Percentiles rank a stretch among this genome's conserved stretches.
Conservation (phyloP, 2,888 invertebrate genomes). For the Agrilus mali region DNA sequence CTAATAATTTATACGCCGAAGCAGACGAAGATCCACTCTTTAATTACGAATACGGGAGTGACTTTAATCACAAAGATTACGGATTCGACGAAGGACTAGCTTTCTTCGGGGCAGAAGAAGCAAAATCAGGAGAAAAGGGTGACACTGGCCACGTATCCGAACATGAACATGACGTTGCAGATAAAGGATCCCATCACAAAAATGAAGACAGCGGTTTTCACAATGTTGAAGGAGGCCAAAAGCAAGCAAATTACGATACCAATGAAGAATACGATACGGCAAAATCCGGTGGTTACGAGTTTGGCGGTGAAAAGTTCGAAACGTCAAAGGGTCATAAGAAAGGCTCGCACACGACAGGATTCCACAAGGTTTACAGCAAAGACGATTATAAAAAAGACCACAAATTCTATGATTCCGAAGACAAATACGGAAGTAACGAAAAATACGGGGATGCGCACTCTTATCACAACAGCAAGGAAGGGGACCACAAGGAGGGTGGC, state of each 20-base stretch:
- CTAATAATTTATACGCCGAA: too few relatives aligned
- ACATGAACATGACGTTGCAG: slow-evolving; percentile 42
- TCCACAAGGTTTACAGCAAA: slow-evolving; percentile 61
- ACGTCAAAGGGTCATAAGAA: slow-evolving; percentile 48
- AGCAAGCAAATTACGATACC: slow-evolving; percentile 41
- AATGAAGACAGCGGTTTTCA: slow-evolving; percentile 41
- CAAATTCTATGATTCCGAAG: slow-evolving; percentile 60
- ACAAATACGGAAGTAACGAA: slow-evolving; percentile 51
- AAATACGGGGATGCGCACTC: slow-evolving; percentile 46
- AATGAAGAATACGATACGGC: slow-evolving; percentile 44
- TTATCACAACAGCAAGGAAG: slow-evolving; percentile 42
- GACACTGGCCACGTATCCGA: slow-evolving; percentile 40
- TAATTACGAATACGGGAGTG: too few relatives aligned
- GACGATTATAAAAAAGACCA: slow-evolving; percentile 69
- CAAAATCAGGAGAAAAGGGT: slow-evolving; percentile 41
- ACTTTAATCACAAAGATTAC: too few relatives aligned
- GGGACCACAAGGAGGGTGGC: slow-evolving; percentile 44
- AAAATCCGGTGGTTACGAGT: slow-evolving; percentile 38
- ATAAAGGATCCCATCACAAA: slow-evolving; percentile 41
- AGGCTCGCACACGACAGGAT: slow-evolving; percentile 57
- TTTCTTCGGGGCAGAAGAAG: slow-evolving; percentile 36
- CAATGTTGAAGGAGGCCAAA: slow-evolving; percentile 40
- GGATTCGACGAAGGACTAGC: slow-evolving; percentile 32
- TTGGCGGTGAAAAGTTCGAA: slow-evolving; percentile 45
- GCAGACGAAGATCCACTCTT: too few relatives aligned